A percentile compares a stretch with the other conserved stretches of the same genome.
phyloP scores from a whole-genome alignment of 2,888 invertebrate species.

The Tanypteryx hageni region DNA sequence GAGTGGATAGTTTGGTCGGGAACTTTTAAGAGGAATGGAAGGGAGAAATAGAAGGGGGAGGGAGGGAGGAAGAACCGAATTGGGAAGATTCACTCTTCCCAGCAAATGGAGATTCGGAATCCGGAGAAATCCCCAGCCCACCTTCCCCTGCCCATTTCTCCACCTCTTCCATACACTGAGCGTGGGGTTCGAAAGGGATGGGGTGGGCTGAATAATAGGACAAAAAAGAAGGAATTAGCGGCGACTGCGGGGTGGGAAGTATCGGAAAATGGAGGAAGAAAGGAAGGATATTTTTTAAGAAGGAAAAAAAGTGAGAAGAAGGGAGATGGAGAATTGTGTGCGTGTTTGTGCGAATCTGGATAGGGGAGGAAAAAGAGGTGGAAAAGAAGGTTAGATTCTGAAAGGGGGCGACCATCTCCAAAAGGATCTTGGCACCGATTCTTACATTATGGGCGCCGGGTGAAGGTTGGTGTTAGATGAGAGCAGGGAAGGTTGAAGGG shows the following conservation, averaged over 20 bases:
- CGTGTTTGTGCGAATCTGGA: neutral
- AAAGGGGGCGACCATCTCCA: neutral
- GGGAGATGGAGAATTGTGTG: neutral
- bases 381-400: neutral
- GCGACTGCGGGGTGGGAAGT: neutral
- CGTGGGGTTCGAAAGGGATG: neutral
- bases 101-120: conserved; percentile 36
- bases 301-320: no score
- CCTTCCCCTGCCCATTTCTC: no score
- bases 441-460: conserved; percentile 30
- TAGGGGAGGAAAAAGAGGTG: neutral
- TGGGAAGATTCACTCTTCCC: conserved; percentile 23
- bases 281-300: neutral
- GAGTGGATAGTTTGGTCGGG: neutral
- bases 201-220: neutral
- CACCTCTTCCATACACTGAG: neutral
- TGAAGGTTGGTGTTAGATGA: conserved; percentile 26
- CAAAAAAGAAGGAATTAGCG: neutral
- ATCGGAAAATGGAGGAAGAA: neutral
- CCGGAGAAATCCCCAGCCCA: conserved; percentile 8
- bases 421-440: conserved; percentile 56
- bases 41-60: neutral
- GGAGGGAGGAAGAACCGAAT: neutral
- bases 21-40: neutral
- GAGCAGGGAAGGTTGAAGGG: neutral